Base-by-base conservation (phyloP, 2,113 vertebrate genomes). In the Sebastes schlegelii region DNA sequence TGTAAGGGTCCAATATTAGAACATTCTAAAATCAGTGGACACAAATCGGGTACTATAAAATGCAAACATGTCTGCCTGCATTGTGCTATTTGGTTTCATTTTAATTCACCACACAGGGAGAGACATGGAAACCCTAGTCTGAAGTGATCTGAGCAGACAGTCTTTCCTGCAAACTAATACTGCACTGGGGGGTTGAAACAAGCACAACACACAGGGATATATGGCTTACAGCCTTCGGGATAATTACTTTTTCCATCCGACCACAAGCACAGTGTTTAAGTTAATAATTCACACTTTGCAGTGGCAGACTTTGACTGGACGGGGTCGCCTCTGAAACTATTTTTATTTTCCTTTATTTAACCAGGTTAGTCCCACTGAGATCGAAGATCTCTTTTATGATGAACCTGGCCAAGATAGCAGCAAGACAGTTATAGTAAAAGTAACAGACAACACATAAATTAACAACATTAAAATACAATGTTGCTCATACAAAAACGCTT, bases 191-290 rank as follows among this genome's bases (percentile, higher is more conserved):
- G 61, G 70, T 26, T 65, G 49, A 26, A 76, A 70, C 67, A 68
- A 73, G 42, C 57, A 46, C 75, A 65, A 52, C 61, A 74, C 57
- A 42, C n/a, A 63, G 12, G 63, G 68, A 65, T 21, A 40, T 5
- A 46, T 57, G 75, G 74, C 52, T 17, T 6, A 75, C 69, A 79
- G 68, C 43, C 43, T 46, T 5, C 12, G 42, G 26, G 62, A 55
- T 89, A 19, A 88, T 86, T 64, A 76, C 75, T 76, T 80, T 34
- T 58, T 10, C 67, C 74, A 58, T 68, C 42, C 17, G 48, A n/a
- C 34, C 79, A 58, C 34, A 54, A 26, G 64, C 73, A 49, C 16
- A 48, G 19, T 57, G 65, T 74, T 71, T 54, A 64, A 74, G 51
- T 75, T 52, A 51, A 81, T 48, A 76, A 74, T 75, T 75, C 70